Evolutionary conservation across 2,888 invertebrate species (phyloP).

Genomic region (Ashinkailepas kermadecensis): DNA sequence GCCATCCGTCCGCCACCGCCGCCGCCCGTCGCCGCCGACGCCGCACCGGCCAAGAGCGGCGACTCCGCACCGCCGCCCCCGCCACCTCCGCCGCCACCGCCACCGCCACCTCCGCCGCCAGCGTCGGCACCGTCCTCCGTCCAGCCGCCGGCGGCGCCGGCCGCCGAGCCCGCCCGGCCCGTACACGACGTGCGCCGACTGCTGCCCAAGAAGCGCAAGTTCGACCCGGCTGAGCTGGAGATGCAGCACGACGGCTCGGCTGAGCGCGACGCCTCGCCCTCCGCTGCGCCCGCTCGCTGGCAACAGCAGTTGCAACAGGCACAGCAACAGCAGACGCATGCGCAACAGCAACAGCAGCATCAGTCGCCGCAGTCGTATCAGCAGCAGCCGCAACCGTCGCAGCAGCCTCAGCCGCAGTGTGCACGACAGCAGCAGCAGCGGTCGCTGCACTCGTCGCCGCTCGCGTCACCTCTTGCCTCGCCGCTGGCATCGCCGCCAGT

Average conservation of each 20-base stretch:
- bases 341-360: too few species aligned
- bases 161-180: slow-evolving; percentile 19
- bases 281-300: too few species aligned
- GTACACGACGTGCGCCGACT: slow-evolving; percentile 54
- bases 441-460: not conserved
- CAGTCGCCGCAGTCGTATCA: not conserved
- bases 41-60: slow-evolving; percentile 12
- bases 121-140: slow-evolving; percentile 8
- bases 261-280: not conserved
- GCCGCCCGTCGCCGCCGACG: slow-evolving; percentile 27
- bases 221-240: slow-evolving; percentile 68
- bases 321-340: too few species aligned
- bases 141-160: not conserved
- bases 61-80: slow-evolving; percentile 15
- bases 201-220: slow-evolving; percentile 89
- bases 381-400: slow-evolving; percentile 24
- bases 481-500: slow-evolving; percentile 23
- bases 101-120: not conserved
- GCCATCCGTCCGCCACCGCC: slow-evolving; percentile 27
- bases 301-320: too few species aligned
- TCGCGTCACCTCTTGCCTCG: not conserved
- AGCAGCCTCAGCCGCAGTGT: slow-evolving; percentile 22
- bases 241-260: slow-evolving; percentile 41
- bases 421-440: slow-evolving; percentile 12
- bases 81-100: slow-evolving; percentile 9